Conservation (phyloP, 2,113 vertebrate species). For the Elachura formosa region DNA sequence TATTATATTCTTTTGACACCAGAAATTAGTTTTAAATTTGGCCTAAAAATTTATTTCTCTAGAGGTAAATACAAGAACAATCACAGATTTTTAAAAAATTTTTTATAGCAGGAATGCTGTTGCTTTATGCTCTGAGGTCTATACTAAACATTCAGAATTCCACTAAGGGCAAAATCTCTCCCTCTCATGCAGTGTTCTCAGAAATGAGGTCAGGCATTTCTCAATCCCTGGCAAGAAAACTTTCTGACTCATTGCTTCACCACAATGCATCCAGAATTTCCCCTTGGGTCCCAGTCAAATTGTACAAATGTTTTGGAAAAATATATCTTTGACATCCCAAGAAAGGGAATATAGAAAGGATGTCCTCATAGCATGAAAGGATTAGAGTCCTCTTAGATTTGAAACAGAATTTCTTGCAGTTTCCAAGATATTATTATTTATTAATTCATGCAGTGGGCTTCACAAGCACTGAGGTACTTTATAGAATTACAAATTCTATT, state of each 20-base stretch:
- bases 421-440: constrained; percentile 18
- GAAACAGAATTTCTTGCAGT: neutral
- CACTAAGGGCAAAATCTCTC: constrained; percentile 40
- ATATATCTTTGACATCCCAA: constrained; percentile 47
- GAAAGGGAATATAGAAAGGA: constrained; percentile 20
- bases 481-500: neutral
- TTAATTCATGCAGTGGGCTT: neutral
- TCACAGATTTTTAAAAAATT: neutral
- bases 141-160: constrained; percentile 34
- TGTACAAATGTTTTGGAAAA: constrained; percentile 61
- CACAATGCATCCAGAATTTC: constrained; percentile 41
- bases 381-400: neutral
- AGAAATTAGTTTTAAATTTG: neutral
- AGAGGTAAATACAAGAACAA: neutral
- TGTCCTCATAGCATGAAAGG: neutral
- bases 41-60: neutral
- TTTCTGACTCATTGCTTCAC: constrained; percentile 53
- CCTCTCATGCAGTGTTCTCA: constrained; percentile 15
- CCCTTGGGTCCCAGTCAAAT: constrained; percentile 56
- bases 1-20: neutral
- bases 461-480: neutral
- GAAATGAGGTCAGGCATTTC: constrained; percentile 49
- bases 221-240: constrained; percentile 17
- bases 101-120: neutral
- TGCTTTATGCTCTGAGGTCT: neutral